Evolutionary conservation across 2,888 invertebrate species (phyloP), one percentile per base, ranked within the genome.

Genomic region (Caenorhabditis uteleia): DNA sequence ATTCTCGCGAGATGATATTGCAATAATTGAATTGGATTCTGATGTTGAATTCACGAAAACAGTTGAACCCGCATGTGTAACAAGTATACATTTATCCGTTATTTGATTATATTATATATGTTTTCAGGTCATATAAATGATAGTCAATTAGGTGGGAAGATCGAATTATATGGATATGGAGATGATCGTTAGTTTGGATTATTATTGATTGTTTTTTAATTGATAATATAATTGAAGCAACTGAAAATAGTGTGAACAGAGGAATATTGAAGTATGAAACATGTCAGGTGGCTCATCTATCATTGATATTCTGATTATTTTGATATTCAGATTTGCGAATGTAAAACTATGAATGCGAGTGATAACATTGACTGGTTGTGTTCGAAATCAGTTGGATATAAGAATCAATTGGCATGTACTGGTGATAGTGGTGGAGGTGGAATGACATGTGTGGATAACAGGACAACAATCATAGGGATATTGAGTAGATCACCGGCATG

Each of bases 401-500:
- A n/a, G 6, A 7, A 10, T 43, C 36, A 7, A 36, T 8, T 45
- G 23, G 14, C 14, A 38, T 26, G 34, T 25, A 36, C 26, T 18
- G 55, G 55, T 2, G 55, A 55, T 36, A 47, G 47, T 40, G 60
- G 60, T 4, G 50, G 47, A 14, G 60, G 60, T 36, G 49, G 50
- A 4, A 50, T 55, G 23, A 23, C 18, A 16, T 31, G 38, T 25
- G 34, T 46, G n/a, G 20, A 55, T 20, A 31, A 38, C 12, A 31
- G 49, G 10, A 36, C 55, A 18, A 49, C 53, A 4, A 31, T 61
- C 21, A 7, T 50, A 10, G 60, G 49, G n/a, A 36, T 50, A 10
- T 38, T 61, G 29, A 55, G 34, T 46, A 31, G 42, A 45, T 49
- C 49, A 39, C 16, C 21, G 10, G 3, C 4, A 20, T 16, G 18